Conservation (phyloP, 1,140 invertebrate genomes). For the Hylaeus anthracinus region DNA sequence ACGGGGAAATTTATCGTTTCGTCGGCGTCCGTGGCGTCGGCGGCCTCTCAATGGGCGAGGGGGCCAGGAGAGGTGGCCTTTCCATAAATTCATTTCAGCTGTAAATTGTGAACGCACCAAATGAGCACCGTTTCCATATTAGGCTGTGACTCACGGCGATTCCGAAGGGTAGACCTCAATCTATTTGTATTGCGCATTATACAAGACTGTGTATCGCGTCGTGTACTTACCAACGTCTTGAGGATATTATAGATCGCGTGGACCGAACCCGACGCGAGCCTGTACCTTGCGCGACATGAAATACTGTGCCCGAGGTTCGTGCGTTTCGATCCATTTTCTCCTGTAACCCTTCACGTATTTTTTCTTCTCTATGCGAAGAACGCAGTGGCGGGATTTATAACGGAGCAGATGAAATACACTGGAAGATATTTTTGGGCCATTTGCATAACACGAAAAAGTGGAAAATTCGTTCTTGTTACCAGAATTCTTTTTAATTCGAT, state of each 20-base stretch:
- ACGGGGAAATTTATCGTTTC: slow-evolving; percentile 77
- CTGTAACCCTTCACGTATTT: too few species aligned
- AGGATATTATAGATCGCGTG: slow-evolving; percentile 20
- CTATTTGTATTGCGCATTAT: slow-evolving; percentile 39
- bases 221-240: slow-evolving; percentile 36
- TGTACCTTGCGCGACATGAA: slow-evolving; percentile 7
- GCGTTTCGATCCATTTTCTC: too few species aligned
- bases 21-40: slow-evolving; percentile 59
- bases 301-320: background rate
- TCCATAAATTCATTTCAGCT: slow-evolving; percentile 77
- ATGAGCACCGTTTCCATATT: slow-evolving; percentile 73
- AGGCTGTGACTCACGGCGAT: slow-evolving; percentile 51
- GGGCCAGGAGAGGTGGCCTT: slow-evolving; percentile 54
- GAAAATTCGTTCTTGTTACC: too few species aligned
- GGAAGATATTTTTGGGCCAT: too few species aligned
- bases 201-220: slow-evolving; percentile 5
- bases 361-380: too few species aligned
- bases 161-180: slow-evolving; percentile 44
- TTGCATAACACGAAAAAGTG: too few species aligned
- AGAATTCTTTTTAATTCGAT: too few species aligned
- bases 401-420: too few species aligned
- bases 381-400: too few species aligned
- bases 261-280: slow-evolving; percentile 10
- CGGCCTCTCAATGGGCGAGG: slow-evolving; percentile 19
- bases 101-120: slow-evolving; percentile 74